Conservation (phyloP, 1,140 invertebrate genomes). For the Hylyphantes graminicola region DNA sequence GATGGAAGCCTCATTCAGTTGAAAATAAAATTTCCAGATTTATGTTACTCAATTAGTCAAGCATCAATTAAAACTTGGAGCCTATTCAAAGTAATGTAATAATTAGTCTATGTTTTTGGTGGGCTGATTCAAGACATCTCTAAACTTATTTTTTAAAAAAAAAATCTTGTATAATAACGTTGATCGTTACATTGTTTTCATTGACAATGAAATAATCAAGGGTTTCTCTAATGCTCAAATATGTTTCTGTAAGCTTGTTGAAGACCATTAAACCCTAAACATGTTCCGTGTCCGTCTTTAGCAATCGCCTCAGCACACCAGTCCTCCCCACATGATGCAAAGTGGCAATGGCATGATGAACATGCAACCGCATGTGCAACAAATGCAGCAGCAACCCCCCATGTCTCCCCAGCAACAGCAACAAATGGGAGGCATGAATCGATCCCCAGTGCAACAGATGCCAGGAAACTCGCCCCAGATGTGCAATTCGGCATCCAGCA, state of each 20-base stretch:
- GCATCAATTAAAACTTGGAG: no score
- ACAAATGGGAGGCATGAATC: conserved; percentile 48
- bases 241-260: no score
- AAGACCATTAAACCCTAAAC: not conserved
- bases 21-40: no score
- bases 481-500: conserved; percentile 52
- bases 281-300: not conserved
- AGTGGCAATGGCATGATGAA: conserved; percentile 47
- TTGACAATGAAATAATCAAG: not conserved
- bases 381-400: not conserved
- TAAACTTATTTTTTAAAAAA: not conserved
- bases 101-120: no score
- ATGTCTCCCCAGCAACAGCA: conserved; percentile 3
- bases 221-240: no score
- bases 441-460: conserved; percentile 30
- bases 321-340: conserved; percentile 51
- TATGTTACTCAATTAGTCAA: no score
- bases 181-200: not conserved
- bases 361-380: conserved; percentile 41
- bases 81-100: no score
- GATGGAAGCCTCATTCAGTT: no score
- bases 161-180: not conserved
- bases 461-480: conserved; percentile 30
- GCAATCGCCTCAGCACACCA: conserved; percentile 53
- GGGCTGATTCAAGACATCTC: no score